Evolutionary conservation across 2,113 vertebrate genomes (phyloP).

Genomic region (Cynocephalus volans): DNA sequence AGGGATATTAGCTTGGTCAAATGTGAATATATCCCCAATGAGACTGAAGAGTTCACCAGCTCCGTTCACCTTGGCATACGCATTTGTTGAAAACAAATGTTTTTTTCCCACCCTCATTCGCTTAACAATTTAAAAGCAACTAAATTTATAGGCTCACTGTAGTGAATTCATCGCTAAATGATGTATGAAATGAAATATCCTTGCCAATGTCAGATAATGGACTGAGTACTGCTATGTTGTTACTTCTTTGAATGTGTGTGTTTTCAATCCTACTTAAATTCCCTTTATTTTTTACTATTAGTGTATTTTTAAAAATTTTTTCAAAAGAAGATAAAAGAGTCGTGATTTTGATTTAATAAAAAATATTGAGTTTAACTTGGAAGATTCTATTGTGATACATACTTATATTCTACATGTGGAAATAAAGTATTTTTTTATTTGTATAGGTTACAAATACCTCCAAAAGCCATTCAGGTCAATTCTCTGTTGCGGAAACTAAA

Average conservation of each 20-base stretch:
- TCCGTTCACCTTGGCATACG: constrained; percentile 4
- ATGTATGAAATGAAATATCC: constrained; percentile 81
- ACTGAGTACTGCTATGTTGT: constrained; percentile 56
- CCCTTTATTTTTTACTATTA: neutral
- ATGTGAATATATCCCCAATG: neutral
- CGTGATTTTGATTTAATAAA: constrained; percentile 32
- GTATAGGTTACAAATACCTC: neutral
- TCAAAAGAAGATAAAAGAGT: neutral
- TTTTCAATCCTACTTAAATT: constrained; percentile 53
- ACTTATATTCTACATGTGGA: neutral
- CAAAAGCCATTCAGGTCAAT: neutral
- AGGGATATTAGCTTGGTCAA: constrained; percentile 46
- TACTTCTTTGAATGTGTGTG: constrained; percentile 54
- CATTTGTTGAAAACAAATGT: constrained; percentile 62
- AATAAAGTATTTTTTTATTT: neutral
- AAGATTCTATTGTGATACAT: neutral
- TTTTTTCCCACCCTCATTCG: constrained; percentile 16
- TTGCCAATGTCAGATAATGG: constrained; percentile 70
- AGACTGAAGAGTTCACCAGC: neutral
- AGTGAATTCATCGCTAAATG: constrained; percentile 81
- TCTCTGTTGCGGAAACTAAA: neutral
- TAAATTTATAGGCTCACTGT: constrained; percentile 72
- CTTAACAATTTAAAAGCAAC: constrained; percentile 77
- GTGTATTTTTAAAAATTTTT: neutral
- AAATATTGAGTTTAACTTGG: neutral